Evolutionary conservation across 2,113 vertebrate species (phyloP), one percentile per base, ranked within the genome.

Genomic region (Strix uralensis): DNA sequence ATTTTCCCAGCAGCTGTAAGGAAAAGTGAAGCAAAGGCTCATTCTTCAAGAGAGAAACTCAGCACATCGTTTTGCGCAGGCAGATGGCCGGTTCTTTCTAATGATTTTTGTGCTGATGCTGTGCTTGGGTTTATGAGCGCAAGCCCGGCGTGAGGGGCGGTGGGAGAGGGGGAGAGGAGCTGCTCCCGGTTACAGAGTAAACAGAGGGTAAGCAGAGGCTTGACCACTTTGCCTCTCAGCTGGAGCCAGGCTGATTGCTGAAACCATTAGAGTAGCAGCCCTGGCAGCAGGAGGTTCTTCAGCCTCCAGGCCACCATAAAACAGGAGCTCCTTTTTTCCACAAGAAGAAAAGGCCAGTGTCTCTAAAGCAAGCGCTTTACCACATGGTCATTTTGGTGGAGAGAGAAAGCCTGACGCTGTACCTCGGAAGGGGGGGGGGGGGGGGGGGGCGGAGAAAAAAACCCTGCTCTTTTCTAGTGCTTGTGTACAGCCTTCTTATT

Each of bases 281-380:
- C 93, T 97, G 97, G 97, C 97, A 98, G 90, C 59, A 38, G 36
- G 86, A 57, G 0, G 65, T 40, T 67, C 79, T 81, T 61, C 46
- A 71, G 97, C 97, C 98, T 98, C 94, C 97, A 97, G 97, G 97
- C 96, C 96, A 95, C 96, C 79, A 95, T 97, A 97, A 98, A 98
- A 98, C 96, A 98, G 97, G 95, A 97, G 94, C 26, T 94, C 92
- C 95, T 97, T 98, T 98, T 97, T 98, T 98, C 97, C 98, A 97
- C 96, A 78, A 96, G 96, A 98, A 98, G 97, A 98, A 98, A 98
- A 98, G 97, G 86, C 97, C 95, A 97, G 97, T 98, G 98, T 98
- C 94, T 98, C 38, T 87, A 54, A 87, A 92, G 74, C 96, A 97
- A 98, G 94, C 91, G 57, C 86, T 98, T 98, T 98, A 98, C 97